These are phyloP conservation scores for Sesia apiformis DNA, from an alignment of 2,888 invertebrate genomes.

Conservation along the genomic window DNA sequence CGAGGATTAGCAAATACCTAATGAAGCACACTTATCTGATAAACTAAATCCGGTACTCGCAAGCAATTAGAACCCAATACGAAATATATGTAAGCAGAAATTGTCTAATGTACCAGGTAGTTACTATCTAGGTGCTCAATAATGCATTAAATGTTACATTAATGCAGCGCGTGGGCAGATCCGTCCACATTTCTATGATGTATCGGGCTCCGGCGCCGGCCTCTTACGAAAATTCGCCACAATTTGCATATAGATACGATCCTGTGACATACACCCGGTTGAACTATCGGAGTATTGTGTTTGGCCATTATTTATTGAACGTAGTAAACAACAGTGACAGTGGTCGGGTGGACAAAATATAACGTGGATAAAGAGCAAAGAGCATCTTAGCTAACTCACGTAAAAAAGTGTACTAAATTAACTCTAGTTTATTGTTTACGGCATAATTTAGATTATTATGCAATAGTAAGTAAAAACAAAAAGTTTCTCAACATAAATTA, in stretches of 20 bases:
- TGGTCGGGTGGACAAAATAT: slow-evolving; percentile 16
- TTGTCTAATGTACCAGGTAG: neutral
- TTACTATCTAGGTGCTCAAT: slow-evolving; percentile 7
- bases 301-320: slow-evolving; percentile 52
- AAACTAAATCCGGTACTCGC: neutral
- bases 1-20: neutral
- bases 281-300: slow-evolving; percentile 29
- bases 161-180: slow-evolving; percentile 55
- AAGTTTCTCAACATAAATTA: too few species aligned
- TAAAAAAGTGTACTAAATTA: too few species aligned
- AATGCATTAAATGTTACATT: slow-evolving; percentile 47
- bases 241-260: slow-evolving; percentile 64
- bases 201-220: slow-evolving; percentile 52
- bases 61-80: neutral
- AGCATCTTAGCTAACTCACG: too few species aligned
- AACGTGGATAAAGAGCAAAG: slow-evolving; percentile 5
- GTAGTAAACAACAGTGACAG: slow-evolving; percentile 16
- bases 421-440: too few species aligned
- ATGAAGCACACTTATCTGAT: neutral
- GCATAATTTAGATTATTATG: too few species aligned
- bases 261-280: slow-evolving; percentile 20
- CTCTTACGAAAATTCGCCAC: slow-evolving; percentile 63
- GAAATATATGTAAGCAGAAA: neutral
- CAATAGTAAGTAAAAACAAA: too few species aligned
- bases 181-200: slow-evolving; percentile 71